Evolutionary conservation across 2,797 vertebrate species (phyloP), one percentile per base, ranked within the genome.

Genomic region (Meda fulgida): DNA sequence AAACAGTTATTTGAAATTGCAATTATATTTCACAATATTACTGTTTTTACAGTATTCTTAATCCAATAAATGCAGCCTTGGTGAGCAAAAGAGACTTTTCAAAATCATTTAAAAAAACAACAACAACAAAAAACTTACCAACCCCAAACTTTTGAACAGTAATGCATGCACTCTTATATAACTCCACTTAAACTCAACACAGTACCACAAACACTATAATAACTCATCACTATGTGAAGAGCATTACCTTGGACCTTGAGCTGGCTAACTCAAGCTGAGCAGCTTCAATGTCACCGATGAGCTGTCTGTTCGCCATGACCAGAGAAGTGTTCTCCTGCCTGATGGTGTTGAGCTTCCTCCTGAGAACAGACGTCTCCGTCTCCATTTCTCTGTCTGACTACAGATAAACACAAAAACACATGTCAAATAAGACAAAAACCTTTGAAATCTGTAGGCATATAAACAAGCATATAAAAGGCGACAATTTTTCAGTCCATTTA

Each of bases 201-300:
- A n/a, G 14, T 21, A 55, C 36, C 66, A 26, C 29, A 78, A 69
- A 53, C 75, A 43, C 7, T 34, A 46, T 34, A 69, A 34, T 63
- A 69, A 78, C 34, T 7, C 13, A 23, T 55, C 18, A 3, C 6
- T 19, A 16, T 29, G 34, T 46, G 23, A 65, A n/a, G 11, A 55
- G 31, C 5, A 36, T 23, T 90, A 90, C 90, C 90, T 92, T 94
- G 88, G 91, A 90, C 93, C 89, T 95, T 89, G 94, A 94, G 79
- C 94, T 94, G 79, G 94, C 90, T 85, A 96, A 88, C 87, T 96
- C 94, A 38, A 93, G 91, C 85, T 93, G 94, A 67, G 94, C 55
- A 63, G 90, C 91, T 90, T 96, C 94, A 84, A 95, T 87, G 87
- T 93, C 94, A 72, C 86, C 91, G 89, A 93, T 94, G 63, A 96